Evolutionary conservation across 2,113 vertebrate genomes (phyloP).

Genomic region (Melanerpes aurifrons): DNA sequence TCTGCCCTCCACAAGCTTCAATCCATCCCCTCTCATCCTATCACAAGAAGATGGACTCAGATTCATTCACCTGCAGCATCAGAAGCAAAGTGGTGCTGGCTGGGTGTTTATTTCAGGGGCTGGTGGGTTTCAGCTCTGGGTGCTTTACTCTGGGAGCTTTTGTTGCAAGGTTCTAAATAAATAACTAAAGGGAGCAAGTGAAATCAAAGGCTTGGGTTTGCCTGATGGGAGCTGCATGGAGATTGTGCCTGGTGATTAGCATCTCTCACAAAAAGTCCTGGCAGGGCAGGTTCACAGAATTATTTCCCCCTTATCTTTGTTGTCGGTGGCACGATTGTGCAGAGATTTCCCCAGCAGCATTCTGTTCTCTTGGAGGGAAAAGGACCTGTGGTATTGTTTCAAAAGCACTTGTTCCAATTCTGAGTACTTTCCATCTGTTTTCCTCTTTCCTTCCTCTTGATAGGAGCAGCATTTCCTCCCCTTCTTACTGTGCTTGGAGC

Average conservation of each 20-base stretch:
- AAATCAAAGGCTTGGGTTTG: slow-evolving; percentile 16
- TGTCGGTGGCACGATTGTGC: slow-evolving; percentile 78
- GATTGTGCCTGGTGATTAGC: not conserved
- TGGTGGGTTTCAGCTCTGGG: not conserved
- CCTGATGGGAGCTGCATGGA: not conserved
- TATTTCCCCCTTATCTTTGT: slow-evolving; percentile 84
- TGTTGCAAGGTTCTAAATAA: slow-evolving; percentile 36
- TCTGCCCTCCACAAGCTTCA: no score
- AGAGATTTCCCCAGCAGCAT: slow-evolving; percentile 67
- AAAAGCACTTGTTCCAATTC: slow-evolving; percentile 71
- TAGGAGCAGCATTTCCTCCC: slow-evolving; percentile 69
- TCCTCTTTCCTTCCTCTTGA: slow-evolving; percentile 85
- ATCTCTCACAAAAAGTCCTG: slow-evolving; percentile 1
- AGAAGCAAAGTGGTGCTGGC: not conserved
- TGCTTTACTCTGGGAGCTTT: not conserved
- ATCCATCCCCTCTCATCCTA: no score
- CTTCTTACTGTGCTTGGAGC: not conserved
- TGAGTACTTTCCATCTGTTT: slow-evolving; percentile 84
- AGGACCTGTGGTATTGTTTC: slow-evolving; percentile 81
- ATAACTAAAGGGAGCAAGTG: not conserved
- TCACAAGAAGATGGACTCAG: not conserved
- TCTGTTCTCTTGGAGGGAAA: slow-evolving; percentile 69
- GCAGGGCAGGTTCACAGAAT: slow-evolving; percentile 82
- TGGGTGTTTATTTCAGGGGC: not conserved
- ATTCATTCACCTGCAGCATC: not conserved